Conservation (phyloP, 2,113 vertebrate species). For the Corydoras sp. region DNA sequence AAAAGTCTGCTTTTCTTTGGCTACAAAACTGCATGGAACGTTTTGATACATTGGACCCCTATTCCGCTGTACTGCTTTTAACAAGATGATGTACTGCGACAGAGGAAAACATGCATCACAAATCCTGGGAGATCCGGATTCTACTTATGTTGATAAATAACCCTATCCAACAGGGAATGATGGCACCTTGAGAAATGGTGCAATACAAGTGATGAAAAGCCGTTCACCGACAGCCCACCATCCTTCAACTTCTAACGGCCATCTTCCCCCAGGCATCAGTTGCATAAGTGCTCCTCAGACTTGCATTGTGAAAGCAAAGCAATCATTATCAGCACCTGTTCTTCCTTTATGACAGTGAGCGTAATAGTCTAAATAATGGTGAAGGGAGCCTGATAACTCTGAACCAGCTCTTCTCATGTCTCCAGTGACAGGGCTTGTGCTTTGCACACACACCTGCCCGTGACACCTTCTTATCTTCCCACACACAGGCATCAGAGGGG, state of each 20-base stretch:
- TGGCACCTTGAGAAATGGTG: conserved; percentile 32
- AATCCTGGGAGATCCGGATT: conserved; percentile 7
- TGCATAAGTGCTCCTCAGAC: conserved; percentile 5
- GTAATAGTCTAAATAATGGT: conserved; percentile 35
- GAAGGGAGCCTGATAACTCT: conserved; percentile 26
- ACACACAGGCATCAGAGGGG: conserved; percentile 13
- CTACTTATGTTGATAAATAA: conserved; percentile 31
- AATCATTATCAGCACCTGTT: conserved; percentile 29
- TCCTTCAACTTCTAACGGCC: conserved; percentile 28
- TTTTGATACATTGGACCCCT: neutral
- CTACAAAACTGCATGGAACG: neutral
- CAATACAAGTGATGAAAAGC: conserved; percentile 31
- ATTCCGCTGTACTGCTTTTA: conserved; percentile 9
- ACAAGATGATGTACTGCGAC: conserved; percentile 12
- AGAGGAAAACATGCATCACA: conserved; percentile 13
- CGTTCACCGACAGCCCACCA: conserved; percentile 19
- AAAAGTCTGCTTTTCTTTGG: neutral
- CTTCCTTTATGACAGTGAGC: conserved; percentile 27
- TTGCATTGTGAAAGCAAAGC: conserved; percentile 2
- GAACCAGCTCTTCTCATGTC: conserved; percentile 25
- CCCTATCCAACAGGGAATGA: conserved; percentile 25
- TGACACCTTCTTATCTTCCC: conserved; percentile 39
- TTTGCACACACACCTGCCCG: conserved; percentile 23
- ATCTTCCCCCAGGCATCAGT: conserved; percentile 11
- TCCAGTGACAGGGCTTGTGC: conserved; percentile 32